phyloP scores from a whole-genome alignment of 2,888 invertebrate genomes.

The Eretmocerus hayati region DNA sequence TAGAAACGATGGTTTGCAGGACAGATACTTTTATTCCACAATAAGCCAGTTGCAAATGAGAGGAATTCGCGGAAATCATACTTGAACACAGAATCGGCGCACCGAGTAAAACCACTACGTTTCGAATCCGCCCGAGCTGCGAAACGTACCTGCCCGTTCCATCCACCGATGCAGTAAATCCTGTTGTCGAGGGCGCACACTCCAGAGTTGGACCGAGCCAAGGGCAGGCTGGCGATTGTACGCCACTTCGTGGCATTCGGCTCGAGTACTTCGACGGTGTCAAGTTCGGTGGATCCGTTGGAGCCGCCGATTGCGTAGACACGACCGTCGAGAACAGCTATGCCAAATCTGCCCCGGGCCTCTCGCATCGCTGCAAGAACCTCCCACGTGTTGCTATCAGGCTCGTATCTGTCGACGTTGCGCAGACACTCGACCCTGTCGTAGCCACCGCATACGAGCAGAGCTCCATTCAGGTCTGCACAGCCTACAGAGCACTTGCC shows the following conservation, averaged over 20 bases:
- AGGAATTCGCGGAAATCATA: too few relatives aligned
- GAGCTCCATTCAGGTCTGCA: conserved; percentile 60
- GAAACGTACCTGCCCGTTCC: conserved; percentile 58
- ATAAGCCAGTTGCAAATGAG: too few relatives aligned
- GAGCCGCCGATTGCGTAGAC: conserved; percentile 79
- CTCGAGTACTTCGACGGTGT: conserved; percentile 60
- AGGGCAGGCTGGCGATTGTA: conserved; percentile 45
- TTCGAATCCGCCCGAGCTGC: too few relatives aligned
- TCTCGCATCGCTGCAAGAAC: conserved; percentile 64
- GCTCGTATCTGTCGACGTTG: conserved; percentile 68
- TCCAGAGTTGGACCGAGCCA: conserved; percentile 48
- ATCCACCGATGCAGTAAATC: conserved; percentile 74
- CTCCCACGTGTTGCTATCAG: conserved; percentile 63
- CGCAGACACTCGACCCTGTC: conserved; percentile 77
- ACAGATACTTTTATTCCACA: too few relatives aligned
- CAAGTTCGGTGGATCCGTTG: conserved; percentile 75
- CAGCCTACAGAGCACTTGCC: conserved; percentile 72
- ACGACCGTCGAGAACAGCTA: conserved; percentile 59
- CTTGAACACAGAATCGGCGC: too few relatives aligned
- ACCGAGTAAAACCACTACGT: too few relatives aligned
- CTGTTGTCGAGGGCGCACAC: conserved; percentile 59
- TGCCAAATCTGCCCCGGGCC: conserved; percentile 72
- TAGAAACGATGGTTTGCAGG: too few relatives aligned
- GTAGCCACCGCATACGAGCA: conserved; percentile 78
- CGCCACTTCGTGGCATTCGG: conserved; percentile 47